These are phyloP conservation scores for Hemistola chrysoprasaria DNA, from an alignment of 2,888 invertebrate genomes.

Conservation along the genomic window DNA sequence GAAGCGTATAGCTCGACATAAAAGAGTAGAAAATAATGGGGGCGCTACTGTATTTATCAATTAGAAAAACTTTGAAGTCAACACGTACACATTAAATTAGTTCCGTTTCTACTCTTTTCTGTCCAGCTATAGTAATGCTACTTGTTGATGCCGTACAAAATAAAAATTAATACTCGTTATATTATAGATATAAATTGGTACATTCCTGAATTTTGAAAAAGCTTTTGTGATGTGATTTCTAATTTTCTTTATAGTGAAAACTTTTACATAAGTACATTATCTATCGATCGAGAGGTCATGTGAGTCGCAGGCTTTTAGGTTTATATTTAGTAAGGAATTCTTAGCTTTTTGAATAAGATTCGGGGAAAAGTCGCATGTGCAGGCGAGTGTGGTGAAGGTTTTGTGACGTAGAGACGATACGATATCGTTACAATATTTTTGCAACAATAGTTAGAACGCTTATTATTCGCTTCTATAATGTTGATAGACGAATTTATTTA, in stretches of 20 bases:
- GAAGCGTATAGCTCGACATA: no score
- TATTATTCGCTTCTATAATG: constrained; percentile 70
- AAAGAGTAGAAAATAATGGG: no score
- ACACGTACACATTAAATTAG: no score
- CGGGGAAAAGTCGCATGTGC: constrained; percentile 69
- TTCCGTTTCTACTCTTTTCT: no score
- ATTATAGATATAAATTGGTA: constrained; percentile 48
- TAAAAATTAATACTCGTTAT: background rate
- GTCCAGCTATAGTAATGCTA: no score
- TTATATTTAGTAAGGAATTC: constrained; percentile 25
- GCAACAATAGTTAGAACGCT: constrained; percentile 63
- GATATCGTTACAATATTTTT: constrained; percentile 53
- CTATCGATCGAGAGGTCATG: constrained; percentile 25
- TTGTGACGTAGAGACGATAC: constrained; percentile 56
- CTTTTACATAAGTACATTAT: constrained; percentile 24
- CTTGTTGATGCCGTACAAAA: background rate
- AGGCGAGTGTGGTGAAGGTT: constrained; percentile 68
- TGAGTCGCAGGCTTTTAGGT: constrained; percentile 49
- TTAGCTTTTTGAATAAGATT: constrained; percentile 24
- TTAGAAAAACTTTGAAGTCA: no score
- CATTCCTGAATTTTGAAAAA: constrained; percentile 66
- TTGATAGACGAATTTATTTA: constrained; percentile 62
- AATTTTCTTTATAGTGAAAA: constrained; percentile 36
- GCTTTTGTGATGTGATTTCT: constrained; percentile 81
- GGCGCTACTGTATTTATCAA: no score